Base-by-base conservation (phyloP, 1,140 invertebrate species). In the Heliconius hermathena region DNA sequence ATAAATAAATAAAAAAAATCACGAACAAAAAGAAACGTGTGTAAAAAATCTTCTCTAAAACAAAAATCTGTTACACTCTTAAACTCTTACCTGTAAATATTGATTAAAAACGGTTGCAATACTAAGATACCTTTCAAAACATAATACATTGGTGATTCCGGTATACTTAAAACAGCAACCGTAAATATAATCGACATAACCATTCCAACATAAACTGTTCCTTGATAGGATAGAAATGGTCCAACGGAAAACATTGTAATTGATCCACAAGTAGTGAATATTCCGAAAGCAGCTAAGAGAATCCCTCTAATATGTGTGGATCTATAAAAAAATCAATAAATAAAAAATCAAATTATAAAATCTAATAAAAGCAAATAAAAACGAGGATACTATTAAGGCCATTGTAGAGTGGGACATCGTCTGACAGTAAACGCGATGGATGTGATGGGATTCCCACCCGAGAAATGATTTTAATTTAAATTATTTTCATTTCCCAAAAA, bases 131-230 rank as follows among this genome's bases (percentile, higher is more conserved):
- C 86, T 91, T 84, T 87, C 54, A 91, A 81, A 29, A 89, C 72
- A 74, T 87, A 76, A 83, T 80, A 91, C 20, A 87, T 73, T 2
- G 88, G 89, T 52, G 88, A 83, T 76, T 91, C 89, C 11, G 89
- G 89, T 80, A 91, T 81, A 20, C 80, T 80, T 2, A 84, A 83
- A 11, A 87, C 22, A 16, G 60, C 60, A 5, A 81, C 3, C 2
- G 84, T 72, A 52, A 87, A 90, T 22, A 85, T 26, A 3, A 76
- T 3, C 9, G 82, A 74, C 9, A 90, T 60, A 8, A 16, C 75
- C 1, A 84, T 9, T 16, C 82, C 84, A 11, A 91, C 60, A 72
- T 85, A 90, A 36, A 76, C 73, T 1, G 80, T 78, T 6, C 72
- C 73, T 0, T 29, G 9, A 33, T 87, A 89, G 0, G 86, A 83